These are phyloP conservation scores for Hypomecis punctinalis DNA, from an alignment of 2,888 invertebrate species.

Conservation along the genomic window DNA sequence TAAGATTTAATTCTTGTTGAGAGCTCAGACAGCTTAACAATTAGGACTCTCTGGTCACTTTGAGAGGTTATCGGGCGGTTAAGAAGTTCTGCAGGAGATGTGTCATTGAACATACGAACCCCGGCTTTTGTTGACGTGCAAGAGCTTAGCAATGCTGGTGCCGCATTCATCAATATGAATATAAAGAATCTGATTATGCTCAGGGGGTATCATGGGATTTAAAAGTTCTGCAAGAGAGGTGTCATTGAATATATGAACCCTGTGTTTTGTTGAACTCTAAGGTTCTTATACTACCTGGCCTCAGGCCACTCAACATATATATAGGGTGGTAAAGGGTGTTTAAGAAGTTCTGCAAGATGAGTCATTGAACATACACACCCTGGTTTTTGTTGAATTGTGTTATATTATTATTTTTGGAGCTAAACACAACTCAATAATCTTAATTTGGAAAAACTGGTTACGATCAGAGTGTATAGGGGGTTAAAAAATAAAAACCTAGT, in stretches of 20 bases:
- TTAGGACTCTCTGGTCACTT: conserved; percentile 95
- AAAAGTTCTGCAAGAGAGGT: no score
- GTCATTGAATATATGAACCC: no score
- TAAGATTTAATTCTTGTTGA: not conserved
- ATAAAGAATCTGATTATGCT: conserved; percentile 96
- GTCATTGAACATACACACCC: conserved; percentile 98
- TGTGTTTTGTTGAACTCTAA: no score
- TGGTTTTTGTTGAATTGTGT: conserved; percentile 68
- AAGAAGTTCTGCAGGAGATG: conserved; percentile 96
- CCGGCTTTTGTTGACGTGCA: conserved; percentile 91
- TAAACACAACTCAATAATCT: no score
- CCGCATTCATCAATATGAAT: conserved; percentile 94
- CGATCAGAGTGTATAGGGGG: no score
- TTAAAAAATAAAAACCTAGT: no score
- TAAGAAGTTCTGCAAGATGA: conserved; percentile 96
- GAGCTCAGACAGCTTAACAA: conserved; percentile 96
- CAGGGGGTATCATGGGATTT: conserved; percentile 89
- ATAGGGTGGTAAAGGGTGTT: conserved; percentile 90
- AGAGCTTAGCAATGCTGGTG: conserved; percentile 66
- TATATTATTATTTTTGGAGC: no score
- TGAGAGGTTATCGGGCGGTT: conserved; percentile 95
- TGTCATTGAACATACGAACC: conserved; percentile 97
- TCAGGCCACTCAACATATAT: no score
- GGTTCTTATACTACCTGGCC: no score
- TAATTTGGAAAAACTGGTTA: no score